These are phyloP conservation scores for Caranx ignobilis DNA, from an alignment of 2,113 vertebrate species.

Conservation along the genomic window DNA sequence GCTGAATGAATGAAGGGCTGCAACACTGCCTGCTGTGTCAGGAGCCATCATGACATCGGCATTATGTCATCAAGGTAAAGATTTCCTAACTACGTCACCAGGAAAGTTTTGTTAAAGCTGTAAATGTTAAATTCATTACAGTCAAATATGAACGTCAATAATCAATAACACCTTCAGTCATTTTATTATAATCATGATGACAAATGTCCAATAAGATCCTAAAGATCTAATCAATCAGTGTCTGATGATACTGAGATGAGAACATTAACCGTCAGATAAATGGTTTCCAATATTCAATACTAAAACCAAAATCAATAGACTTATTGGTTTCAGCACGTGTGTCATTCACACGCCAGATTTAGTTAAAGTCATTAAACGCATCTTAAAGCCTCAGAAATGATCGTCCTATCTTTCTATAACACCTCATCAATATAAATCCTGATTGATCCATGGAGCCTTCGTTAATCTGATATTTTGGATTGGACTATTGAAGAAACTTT, in stretches of 20 bases:
- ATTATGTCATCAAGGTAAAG: neutral
- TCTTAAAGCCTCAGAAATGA: neutral
- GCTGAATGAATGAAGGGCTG: neutral
- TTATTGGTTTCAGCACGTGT: neutral
- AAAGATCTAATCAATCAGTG: neutral
- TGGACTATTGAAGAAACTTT: no score
- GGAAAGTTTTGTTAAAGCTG: neutral
- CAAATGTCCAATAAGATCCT: neutral
- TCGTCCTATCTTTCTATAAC: neutral
- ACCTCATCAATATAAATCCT: neutral
- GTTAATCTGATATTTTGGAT: neutral
- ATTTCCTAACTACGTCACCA: neutral
- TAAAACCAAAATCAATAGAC: neutral
- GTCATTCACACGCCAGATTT: neutral
- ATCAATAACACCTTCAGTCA: neutral
- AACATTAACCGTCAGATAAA: neutral
- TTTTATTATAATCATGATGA: neutral
- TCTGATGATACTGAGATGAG: neutral
- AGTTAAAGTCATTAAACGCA: neutral
- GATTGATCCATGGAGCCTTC: neutral
- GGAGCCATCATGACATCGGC: neutral
- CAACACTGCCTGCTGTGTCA: conserved; percentile 39
- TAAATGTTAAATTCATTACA: neutral
- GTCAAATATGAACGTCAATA: neutral
- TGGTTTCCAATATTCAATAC: neutral